Percentiles rank a stretch among this genome's conserved stretches.
These are phyloP conservation scores for Drosophila niveifrons DNA, from an alignment of 2,888 invertebrate species.

Conservation along the genomic window DNA sequence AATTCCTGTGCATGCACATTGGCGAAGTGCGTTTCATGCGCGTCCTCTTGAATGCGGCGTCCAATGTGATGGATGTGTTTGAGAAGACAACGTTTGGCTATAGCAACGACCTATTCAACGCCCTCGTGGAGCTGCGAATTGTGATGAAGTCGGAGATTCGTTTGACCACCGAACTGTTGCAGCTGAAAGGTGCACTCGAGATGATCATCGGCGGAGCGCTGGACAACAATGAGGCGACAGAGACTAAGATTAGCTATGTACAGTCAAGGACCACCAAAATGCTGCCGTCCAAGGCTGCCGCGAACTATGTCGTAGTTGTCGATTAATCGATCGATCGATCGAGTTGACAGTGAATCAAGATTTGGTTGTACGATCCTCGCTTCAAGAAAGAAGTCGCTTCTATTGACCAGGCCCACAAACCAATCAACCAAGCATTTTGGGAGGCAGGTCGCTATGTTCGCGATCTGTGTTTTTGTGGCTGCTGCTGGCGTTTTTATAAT, in stretches of 20 bases:
- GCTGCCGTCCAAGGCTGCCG: conserved; percentile 80
- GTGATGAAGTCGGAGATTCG: conserved; percentile 89
- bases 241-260: conserved; percentile 25
- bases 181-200: conserved; percentile 90
- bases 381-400: too few relatives aligned
- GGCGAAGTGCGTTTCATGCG: conserved; percentile 91
- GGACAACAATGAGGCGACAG: conserved; percentile 85
- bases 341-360: not conserved
- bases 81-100: conserved; percentile 88
- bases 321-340: conserved; percentile 44
- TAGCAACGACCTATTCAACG: conserved; percentile 87
- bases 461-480: not conserved
- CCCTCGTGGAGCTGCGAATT: conserved; percentile 88
- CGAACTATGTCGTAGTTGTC: conserved; percentile 71
- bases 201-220: conserved; percentile 87
- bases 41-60: conserved; percentile 90
- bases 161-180: conserved; percentile 88
- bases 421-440: not conserved
- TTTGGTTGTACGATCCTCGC: too few relatives aligned
- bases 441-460: not conserved
- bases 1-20: conserved; percentile 91
- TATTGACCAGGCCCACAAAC: too few relatives aligned
- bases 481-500: not conserved
- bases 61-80: conserved; percentile 91
- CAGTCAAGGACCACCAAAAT: conserved; percentile 51